Evolutionary conservation across 1,140 invertebrate genomes (phyloP).

Genomic region (Heliothis subflexa): DNA sequence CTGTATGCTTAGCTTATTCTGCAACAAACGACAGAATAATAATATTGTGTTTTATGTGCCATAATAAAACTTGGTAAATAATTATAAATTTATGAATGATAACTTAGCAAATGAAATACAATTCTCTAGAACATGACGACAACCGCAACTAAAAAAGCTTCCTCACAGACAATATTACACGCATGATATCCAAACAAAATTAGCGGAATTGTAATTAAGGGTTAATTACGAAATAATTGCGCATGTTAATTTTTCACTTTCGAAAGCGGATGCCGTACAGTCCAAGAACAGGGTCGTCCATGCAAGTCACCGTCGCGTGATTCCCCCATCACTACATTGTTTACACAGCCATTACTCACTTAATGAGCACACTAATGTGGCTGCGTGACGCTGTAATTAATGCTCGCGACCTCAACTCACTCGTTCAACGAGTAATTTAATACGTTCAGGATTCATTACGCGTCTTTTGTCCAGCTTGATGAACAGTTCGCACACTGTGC

Average conservation of each 20-base stretch:
- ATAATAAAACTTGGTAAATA: not conserved
- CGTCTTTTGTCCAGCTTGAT: slow-evolving; percentile 1
- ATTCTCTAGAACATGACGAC: not conserved
- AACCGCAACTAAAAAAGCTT: slow-evolving; percentile 1
- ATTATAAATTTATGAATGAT: too few species aligned
- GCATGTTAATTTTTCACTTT: slow-evolving; percentile 62
- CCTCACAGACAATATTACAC: slow-evolving; percentile 1
- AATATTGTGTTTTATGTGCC: not conserved
- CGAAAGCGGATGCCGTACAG: slow-evolving; percentile 60
- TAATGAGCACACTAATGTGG: slow-evolving; percentile 72
- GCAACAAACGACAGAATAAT: not conserved
- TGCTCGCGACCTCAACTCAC: slow-evolving; percentile 50
- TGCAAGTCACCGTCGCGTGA: slow-evolving; percentile 75
- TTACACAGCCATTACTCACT: slow-evolving; percentile 72
- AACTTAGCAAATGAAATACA: not conserved
- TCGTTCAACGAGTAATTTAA: slow-evolving; percentile 28
- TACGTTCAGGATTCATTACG: slow-evolving; percentile 35
- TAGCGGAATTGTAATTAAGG: not conserved
- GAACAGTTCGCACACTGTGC: not conserved
- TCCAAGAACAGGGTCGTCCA: slow-evolving; percentile 61
- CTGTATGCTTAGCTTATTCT: not conserved
- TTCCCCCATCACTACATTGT: slow-evolving; percentile 74
- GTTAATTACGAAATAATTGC: slow-evolving; percentile 39
- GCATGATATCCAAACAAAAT: not conserved
- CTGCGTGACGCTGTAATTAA: slow-evolving; percentile 73